phyloP scores from a whole-genome alignment of 2,888 invertebrate genomes.

The Drepanosiphum platanoidis region DNA sequence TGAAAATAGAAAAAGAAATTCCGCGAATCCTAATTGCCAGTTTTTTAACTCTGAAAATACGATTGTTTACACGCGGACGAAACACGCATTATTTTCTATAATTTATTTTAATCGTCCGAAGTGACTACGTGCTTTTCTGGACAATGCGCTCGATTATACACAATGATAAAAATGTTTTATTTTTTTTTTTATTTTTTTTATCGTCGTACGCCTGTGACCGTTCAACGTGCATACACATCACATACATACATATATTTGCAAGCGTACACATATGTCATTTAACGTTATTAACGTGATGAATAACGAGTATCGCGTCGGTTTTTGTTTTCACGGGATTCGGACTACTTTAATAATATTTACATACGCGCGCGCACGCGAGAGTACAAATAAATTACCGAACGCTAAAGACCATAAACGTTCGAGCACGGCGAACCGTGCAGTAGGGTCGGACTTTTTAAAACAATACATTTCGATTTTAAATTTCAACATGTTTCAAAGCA shows the following conservation, averaged over 20 bases:
- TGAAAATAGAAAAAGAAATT: neutral
- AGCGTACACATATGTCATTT: neutral
- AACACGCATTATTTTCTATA: neutral
- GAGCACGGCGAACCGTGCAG: neutral
- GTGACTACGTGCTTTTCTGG: conserved; percentile 12
- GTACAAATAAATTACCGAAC: neutral
- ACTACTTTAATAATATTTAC: neutral
- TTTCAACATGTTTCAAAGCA: neutral
- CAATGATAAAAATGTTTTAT: neutral
- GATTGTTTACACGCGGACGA: neutral
- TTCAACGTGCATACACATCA: neutral
- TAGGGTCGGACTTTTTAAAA: neutral
- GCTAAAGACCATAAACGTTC: neutral
- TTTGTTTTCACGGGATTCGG: neutral
- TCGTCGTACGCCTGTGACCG: neutral
- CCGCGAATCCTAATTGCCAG: neutral
- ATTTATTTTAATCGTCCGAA: neutral
- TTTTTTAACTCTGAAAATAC: neutral
- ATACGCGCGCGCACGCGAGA: neutral
- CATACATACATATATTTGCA: neutral
- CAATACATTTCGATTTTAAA: too few species aligned
- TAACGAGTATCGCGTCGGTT: neutral
- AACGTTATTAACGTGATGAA: neutral
- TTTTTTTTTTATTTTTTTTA: conserved; percentile 8
- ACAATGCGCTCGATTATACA: conserved; percentile 18